Base-by-base conservation (phyloP, 2,113 vertebrate genomes). In the Piaya cayana region DNA sequence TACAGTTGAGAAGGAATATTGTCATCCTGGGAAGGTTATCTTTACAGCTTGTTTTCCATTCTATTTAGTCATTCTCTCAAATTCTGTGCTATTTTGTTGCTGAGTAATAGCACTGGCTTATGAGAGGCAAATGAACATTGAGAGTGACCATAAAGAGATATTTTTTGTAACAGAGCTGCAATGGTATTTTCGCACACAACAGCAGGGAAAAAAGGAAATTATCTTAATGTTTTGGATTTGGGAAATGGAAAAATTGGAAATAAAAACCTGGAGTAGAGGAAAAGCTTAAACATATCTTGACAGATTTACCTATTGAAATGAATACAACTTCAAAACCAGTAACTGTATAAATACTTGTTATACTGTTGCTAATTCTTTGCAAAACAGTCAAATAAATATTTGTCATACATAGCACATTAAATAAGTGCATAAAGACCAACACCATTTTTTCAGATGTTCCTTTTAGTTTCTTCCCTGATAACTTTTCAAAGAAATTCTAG, bases 41-140 rank as follows among this genome's bases (percentile, higher is more conserved):
- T 60, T 72, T 45, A 42, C 1, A 72, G 2, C 18, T 71, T 49
- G 5, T 43, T 86, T 29, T 7, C 5, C 11, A 8, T 9, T 37
- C n/a, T 8, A 26, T 30, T 76, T 0, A n/a, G n/a, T n/a, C n/a
- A n/a, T n/a, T n/a, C n/a, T n/a, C n/a, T n/a, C n/a, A n/a, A n/a
- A n/a, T n/a, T n/a, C n/a, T n/a, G n/a, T n/a, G n/a, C n/a, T n/a
- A 29, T 7, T 45, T 83, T 5, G 14, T 11, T 78, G 5, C 18
- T 0, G 0, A 36, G 9, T 34, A 12, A 4, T n/a, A 81, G 5
- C 15, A 8, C 13, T 74, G 34, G 22, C 9, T 74, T 2, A 5
- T 22, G 17, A n/a, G n/a, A n/a, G n/a, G n/a, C n/a, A n/a, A n/a
- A n/a, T n/a, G n/a, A n/a, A n/a, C n/a, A n/a, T n/a, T n/a, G n/a